These are phyloP conservation scores for Arothron firmamentum DNA, from an alignment of 2,113 vertebrate genomes.

Conservation along the genomic window DNA sequence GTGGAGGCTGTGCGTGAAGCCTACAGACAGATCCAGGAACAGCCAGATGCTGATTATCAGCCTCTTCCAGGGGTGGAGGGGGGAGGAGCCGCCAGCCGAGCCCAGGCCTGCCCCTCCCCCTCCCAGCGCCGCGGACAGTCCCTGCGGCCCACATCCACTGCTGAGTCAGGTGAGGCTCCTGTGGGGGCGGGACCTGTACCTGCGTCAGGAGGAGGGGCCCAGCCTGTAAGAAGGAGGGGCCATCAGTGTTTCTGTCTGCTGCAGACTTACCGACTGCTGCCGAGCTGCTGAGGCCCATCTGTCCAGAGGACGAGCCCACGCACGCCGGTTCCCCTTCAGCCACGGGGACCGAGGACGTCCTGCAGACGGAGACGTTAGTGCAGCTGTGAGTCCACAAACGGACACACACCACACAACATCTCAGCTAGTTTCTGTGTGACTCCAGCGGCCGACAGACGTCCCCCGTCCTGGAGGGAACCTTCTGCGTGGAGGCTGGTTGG, in stretches of 20 bases:
- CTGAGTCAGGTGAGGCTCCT: conserved; percentile 68
- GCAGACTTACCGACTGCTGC: conserved; percentile 87
- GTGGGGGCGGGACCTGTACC: neutral
- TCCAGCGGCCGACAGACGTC: conserved; percentile 17
- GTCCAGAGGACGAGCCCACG: conserved; percentile 58
- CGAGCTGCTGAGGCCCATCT: conserved; percentile 87
- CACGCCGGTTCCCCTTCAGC: conserved; percentile 65
- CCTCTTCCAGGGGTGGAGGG: neutral
- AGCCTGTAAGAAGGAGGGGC: too few species aligned
- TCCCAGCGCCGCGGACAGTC: conserved; percentile 18
- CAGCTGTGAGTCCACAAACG: neutral
- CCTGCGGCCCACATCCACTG: conserved; percentile 55
- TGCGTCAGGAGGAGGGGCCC: too few species aligned
- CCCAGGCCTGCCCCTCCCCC: conserved; percentile 13
- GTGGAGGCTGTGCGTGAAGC: conserved; percentile 84
- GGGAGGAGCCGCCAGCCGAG: conserved; percentile 12
- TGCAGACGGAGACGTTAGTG: conserved; percentile 68
- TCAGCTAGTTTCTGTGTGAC: neutral
- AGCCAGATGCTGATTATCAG: conserved; percentile 58
- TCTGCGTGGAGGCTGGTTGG: neutral
- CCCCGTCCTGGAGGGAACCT: neutral
- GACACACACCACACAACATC: neutral
- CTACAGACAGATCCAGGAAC: conserved; percentile 76
- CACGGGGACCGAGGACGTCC: too few species aligned
- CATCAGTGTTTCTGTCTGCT: neutral